Percentiles rank a stretch among this genome's conserved stretches.
These are phyloP conservation scores for Pseudopipra pipra DNA, from an alignment of 2,113 vertebrate species.

Conservation along the genomic window DNA sequence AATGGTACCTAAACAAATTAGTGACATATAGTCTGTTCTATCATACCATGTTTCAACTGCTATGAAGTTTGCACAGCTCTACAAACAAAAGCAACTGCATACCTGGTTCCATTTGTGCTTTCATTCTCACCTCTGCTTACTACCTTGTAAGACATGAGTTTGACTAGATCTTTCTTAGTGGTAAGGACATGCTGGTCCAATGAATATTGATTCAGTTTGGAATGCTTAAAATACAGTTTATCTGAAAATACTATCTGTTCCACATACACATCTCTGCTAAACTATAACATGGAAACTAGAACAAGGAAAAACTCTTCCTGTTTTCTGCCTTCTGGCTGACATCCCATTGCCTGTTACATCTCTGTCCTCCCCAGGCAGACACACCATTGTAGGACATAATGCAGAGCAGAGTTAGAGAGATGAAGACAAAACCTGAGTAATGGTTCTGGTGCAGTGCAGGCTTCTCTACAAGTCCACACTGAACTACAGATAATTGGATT, in stretches of 20 bases:
- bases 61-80: not conserved
- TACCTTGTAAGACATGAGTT: accelerated
- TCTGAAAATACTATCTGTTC: not conserved
- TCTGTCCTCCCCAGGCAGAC: not conserved
- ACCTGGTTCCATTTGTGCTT: not conserved
- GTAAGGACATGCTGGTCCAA: not conserved
- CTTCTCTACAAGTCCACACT: not conserved
- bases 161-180: not conserved
- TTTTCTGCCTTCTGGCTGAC: not conserved
- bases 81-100: not conserved
- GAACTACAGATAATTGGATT: not conserved
- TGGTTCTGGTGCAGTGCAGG: not conserved
- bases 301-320: not conserved
- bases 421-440: not conserved
- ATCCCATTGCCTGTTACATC: not conserved
- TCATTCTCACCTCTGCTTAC: not conserved
- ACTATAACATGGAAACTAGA: not conserved
- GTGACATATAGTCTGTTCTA: not conserved
- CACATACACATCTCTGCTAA: not conserved
- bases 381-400: not conserved
- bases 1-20: not conserved
- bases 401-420: not conserved
- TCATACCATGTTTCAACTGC: not conserved
- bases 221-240: not conserved
- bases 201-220: not conserved